Percentiles rank a stretch among this genome's conserved stretches.
phyloP scores from a whole-genome alignment of 2,797 vertebrate species.

The Falco peregrinus region DNA sequence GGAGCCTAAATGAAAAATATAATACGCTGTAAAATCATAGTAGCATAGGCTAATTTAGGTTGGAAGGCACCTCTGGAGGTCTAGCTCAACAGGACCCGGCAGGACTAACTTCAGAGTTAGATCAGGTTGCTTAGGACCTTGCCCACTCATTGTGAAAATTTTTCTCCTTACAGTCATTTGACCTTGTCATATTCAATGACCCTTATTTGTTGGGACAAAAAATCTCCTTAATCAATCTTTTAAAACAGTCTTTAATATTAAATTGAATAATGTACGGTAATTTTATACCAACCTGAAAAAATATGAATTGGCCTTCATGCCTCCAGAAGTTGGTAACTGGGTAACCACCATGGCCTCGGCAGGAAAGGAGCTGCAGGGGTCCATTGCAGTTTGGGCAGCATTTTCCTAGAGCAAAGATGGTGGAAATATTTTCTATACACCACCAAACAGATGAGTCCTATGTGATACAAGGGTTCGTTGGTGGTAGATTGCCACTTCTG shows the following conservation, averaged over 20 bases:
- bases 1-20: neutral
- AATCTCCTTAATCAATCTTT: neutral
- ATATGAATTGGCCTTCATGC: slow-evolving; percentile 82
- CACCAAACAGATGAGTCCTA: neutral
- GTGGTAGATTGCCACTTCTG: neutral
- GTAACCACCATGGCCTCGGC: slow-evolving; percentile 81
- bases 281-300: slow-evolving; percentile 79
- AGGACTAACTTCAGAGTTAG: neutral
- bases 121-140: neutral
- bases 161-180: neutral
- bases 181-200: neutral
- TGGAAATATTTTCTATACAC: neutral
- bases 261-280: neutral
- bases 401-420: slow-evolving; percentile 66
- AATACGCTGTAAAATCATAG: neutral
- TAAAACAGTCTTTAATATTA: neutral
- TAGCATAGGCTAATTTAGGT: neutral
- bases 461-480: neutral
- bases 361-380: slow-evolving; percentile 77
- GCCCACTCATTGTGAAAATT: neutral
- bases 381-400: slow-evolving; percentile 80
- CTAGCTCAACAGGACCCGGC: neutral
- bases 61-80: neutral
- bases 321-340: slow-evolving; percentile 86
- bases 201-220: neutral